Evolutionary conservation across 2,888 invertebrate species (phyloP), one percentile per base, ranked within the genome.

Genomic region (Stenurella melanura): DNA sequence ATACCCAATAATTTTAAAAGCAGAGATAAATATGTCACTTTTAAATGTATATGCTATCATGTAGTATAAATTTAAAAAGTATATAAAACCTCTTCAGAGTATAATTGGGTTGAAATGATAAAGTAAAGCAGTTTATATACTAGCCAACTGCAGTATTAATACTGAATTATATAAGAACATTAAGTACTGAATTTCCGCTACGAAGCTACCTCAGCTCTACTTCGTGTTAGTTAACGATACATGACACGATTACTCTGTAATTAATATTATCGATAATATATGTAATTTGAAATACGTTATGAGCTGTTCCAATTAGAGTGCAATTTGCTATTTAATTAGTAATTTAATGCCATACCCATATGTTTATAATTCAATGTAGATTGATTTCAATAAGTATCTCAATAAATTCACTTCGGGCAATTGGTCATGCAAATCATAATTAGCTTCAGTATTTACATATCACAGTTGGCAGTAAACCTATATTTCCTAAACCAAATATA

Each of bases 141-240:
- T 21, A 54, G 54, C 18, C 54, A 72, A 61, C 42, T 72, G 72
- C 63, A 72, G 72, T 63, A 50, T 63, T 63, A 72, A 17, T 1
- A 42, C 18, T 17, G 54, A 72, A 63, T 42, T 72, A 72, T 72
- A 34, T 30, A 54, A 26, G 54, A 54, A 42, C 54, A 7, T 21
- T 70, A 60, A 72, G 26, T 63, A 63, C 30, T 34, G 34, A 72
- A 72, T 63, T 72, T 72, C 72, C 72, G n/a, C 19, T 17, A 54
- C 71, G 15, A 30, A 26, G 30, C 26, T 72, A 50, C 18, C 30
- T 72, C 21, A 54, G n/a, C 72, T 54, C 30, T 5, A 17, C 17
- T 61, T n/a, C 63, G 18, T 63, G 30, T 72, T n/a, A 17, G 60
- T n/a, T 61, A 50, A 17, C 70, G 26, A 30, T 63, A 30, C 10